These are phyloP conservation scores for Phyllotreta cruciferae DNA, from an alignment of 2,888 invertebrate species.

Conservation along the genomic window DNA sequence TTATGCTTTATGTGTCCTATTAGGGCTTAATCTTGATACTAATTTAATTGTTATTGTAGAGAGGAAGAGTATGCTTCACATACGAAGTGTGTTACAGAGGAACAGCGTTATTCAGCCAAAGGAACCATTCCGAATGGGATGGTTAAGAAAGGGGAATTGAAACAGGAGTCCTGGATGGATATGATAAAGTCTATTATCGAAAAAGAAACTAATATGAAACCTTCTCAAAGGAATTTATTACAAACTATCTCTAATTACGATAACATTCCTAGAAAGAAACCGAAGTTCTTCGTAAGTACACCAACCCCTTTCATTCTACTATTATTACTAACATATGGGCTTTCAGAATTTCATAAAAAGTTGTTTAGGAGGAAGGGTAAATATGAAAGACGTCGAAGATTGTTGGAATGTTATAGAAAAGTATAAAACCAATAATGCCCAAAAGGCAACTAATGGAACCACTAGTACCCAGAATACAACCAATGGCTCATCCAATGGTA, in stretches of 20 bases:
- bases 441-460: constrained; percentile 4
- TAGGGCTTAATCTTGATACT: constrained; percentile 12
- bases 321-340: constrained; percentile 14
- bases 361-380: constrained; percentile 65
- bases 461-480: neutral
- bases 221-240: constrained; percentile 68
- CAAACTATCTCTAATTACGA: constrained; percentile 70
- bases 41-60: constrained; percentile 61
- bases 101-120: constrained; percentile 87
- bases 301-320: constrained; percentile 2
- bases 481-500: too few species aligned
- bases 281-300: constrained; percentile 70
- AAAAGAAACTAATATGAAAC: constrained; percentile 64
- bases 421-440: constrained; percentile 45
- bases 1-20: constrained; percentile 25
- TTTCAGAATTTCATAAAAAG: constrained; percentile 73
- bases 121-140: constrained; percentile 73
- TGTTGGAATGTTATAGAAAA: constrained; percentile 68
- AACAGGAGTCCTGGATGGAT: constrained; percentile 85
- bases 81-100: constrained; percentile 85
- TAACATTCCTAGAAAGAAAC: constrained; percentile 87
- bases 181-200: constrained; percentile 72
- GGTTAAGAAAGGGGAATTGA: constrained; percentile 83
- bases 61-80: constrained; percentile 79
- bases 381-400: constrained; percentile 67